phyloP scores from a whole-genome alignment of 1,140 invertebrate species.

The Magallana gigas region DNA sequence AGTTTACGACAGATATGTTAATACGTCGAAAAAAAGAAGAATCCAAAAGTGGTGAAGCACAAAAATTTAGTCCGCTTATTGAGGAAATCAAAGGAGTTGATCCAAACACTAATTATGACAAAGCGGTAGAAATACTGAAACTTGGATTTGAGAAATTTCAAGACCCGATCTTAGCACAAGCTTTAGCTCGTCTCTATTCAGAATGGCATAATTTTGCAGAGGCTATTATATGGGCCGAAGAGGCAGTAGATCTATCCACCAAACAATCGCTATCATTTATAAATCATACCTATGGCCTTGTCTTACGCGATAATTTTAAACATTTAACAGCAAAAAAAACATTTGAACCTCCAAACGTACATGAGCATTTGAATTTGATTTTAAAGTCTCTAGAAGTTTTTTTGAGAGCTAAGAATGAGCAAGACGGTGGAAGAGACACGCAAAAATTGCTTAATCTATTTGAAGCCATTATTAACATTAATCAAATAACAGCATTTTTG shows the following conservation, averaged over 20 bases:
- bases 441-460: not conserved
- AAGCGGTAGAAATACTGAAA: constrained; percentile 8
- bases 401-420: not conserved
- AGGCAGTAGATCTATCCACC: constrained; percentile 38
- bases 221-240: constrained; percentile 39
- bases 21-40: constrained; percentile 44
- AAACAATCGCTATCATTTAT: constrained; percentile 14
- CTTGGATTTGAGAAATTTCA: constrained; percentile 35
- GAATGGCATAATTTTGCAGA: constrained; percentile 13
- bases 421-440: not conserved
- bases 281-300: constrained; percentile 34
- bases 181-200: constrained; percentile 34
- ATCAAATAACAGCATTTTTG: constrained; percentile 22
- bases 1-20: constrained; percentile 50
- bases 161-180: constrained; percentile 38
- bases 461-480: not conserved
- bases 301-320: constrained; percentile 37
- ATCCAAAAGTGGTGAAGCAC: constrained; percentile 12
- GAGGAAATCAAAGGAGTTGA: not conserved
- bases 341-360: not conserved
- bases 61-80: constrained; percentile 47
- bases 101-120: not conserved
- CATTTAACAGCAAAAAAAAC: not conserved
- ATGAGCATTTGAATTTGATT: not conserved
- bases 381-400: constrained; percentile 9